These are phyloP conservation scores for Falco columbarius DNA, from an alignment of 2,797 vertebrate species.

Conservation along the genomic window DNA sequence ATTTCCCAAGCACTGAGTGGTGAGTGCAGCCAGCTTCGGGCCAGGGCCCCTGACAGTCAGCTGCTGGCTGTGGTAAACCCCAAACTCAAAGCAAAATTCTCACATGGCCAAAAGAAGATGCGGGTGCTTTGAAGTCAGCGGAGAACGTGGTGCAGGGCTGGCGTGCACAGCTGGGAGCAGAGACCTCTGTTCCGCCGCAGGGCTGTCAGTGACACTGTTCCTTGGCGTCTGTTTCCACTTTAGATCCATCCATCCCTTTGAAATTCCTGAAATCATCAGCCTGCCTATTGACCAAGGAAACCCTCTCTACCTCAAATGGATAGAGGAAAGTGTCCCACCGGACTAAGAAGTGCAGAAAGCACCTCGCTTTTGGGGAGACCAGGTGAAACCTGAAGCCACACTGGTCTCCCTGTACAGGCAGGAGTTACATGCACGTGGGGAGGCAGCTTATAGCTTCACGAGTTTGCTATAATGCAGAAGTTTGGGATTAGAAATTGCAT, in stretches of 20 bases:
- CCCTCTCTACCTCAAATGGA: constrained; percentile 82
- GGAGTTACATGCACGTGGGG: rapidly evolving
- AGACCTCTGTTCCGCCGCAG: background rate
- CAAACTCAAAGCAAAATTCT: background rate
- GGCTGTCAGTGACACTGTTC: background rate
- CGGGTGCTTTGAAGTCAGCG: background rate
- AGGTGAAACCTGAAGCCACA: rapidly evolving
- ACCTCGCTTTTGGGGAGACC: rapidly evolving
- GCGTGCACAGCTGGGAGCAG: background rate
- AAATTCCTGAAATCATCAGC: constrained; percentile 87
- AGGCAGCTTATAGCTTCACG: rapidly evolving
- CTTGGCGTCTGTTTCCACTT: constrained; percentile 2
- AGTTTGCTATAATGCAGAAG: background rate
- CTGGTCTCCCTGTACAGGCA: background rate
- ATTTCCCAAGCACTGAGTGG: background rate
- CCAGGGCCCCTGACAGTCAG: background rate
- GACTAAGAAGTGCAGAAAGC: background rate
- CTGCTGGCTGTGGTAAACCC: constrained; percentile 12
- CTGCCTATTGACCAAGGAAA: constrained; percentile 84
- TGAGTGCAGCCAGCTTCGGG: background rate
- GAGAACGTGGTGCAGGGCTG: background rate
- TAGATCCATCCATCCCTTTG: constrained; percentile 88
- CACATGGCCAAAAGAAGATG: background rate
- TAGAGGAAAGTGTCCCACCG: constrained; percentile 82
- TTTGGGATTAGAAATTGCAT: rapidly evolving